Conservation (phyloP, 92 coral and sea anemone genomes). For the Isaurus tuberculatus region DNA sequence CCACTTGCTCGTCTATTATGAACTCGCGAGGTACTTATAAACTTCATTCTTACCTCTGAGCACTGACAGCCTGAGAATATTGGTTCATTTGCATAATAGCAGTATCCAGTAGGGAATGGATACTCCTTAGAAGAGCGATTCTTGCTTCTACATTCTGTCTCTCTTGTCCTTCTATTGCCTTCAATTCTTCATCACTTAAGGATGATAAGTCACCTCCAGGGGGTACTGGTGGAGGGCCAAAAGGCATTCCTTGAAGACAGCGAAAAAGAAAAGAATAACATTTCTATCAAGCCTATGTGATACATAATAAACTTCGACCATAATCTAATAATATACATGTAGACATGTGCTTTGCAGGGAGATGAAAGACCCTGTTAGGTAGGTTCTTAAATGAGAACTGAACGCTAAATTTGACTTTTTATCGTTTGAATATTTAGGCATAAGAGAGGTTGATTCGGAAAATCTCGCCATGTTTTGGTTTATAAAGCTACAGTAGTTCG, state of each 20-base stretch:
- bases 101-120: slow-evolving; percentile 87
- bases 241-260: slow-evolving; percentile 63
- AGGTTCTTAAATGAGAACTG: no score
- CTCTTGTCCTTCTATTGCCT: slow-evolving; percentile 87
- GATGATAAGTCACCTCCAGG: slow-evolving; percentile 70
- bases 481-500: no score
- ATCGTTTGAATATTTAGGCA: no score
- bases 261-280: neutral
- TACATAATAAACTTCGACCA: no score
- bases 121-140: slow-evolving; percentile 84
- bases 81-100: slow-evolving; percentile 94
- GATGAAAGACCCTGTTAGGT: no score
- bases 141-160: slow-evolving; percentile 93
- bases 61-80: slow-evolving; percentile 74
- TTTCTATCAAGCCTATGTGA: neutral
- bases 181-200: slow-evolving; percentile 76
- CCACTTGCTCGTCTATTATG: no score
- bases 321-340: no score
- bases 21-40: no score
- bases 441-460: no score
- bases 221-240: slow-evolving; percentile 69
- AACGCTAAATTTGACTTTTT: no score
- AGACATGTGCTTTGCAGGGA: no score
- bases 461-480: no score
- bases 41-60: slow-evolving; percentile 71